Conservation (phyloP, 1,140 invertebrate species). For the Trypoxylus dichotomus region DNA sequence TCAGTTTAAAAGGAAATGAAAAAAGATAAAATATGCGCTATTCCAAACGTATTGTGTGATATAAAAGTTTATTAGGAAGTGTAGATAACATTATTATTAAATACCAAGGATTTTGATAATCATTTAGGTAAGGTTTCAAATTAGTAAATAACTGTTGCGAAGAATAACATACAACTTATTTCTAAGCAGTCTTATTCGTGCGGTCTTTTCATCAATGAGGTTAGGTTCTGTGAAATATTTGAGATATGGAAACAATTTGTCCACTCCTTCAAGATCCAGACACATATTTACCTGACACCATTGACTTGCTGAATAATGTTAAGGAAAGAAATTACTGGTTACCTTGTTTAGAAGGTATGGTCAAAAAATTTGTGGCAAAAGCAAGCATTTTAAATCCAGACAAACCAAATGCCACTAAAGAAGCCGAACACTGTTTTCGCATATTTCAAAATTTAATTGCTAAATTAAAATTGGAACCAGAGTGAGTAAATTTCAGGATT, state of each 20-base stretch:
- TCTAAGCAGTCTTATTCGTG: not conserved
- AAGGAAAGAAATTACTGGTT: constrained; percentile 93
- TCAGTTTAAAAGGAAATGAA: not conserved
- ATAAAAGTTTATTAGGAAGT: not conserved
- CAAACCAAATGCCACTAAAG: constrained; percentile 70
- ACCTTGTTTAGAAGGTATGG: constrained; percentile 82
- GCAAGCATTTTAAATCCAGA: constrained; percentile 79
- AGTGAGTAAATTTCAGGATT: constrained; percentile 62
- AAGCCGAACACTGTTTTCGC: constrained; percentile 80
- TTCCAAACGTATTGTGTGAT: constrained; percentile 6
- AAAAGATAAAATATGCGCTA: constrained; percentile 5
- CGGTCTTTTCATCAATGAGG: constrained; percentile 26
- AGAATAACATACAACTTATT: constrained; percentile 1
- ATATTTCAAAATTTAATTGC: constrained; percentile 82
- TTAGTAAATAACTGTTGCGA: not conserved
- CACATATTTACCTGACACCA: constrained; percentile 83
- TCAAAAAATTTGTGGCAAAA: constrained; percentile 73
- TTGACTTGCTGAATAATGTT: constrained; percentile 81
- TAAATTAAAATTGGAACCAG: constrained; percentile 76
- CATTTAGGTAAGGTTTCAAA: constrained; percentile 16
- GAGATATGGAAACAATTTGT: constrained; percentile 42
- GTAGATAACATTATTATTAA: constrained; percentile 9
- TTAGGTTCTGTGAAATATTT: constrained; percentile 29
- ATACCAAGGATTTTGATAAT: constrained; percentile 18
- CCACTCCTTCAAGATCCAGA: constrained; percentile 55